Conservation (phyloP, 2,797 vertebrate genomes). For the Lutjanus campechanus region DNA sequence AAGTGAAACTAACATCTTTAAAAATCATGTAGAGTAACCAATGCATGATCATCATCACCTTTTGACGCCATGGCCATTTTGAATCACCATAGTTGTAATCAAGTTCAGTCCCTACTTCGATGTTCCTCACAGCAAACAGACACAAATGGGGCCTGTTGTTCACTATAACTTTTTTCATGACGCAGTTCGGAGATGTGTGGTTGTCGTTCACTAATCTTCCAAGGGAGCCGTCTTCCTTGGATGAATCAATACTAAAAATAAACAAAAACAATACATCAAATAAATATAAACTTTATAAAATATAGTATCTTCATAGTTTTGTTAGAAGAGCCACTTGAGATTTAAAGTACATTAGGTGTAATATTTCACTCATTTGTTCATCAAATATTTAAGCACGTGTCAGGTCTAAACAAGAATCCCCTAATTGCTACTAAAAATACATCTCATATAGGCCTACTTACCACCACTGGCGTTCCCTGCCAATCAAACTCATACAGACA, state of each 20-base stretch:
- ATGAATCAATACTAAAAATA: slow-evolving; percentile 35
- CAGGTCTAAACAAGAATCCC: too few relatives aligned
- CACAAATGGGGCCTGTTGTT: slow-evolving; percentile 31
- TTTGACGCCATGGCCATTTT: slow-evolving; percentile 30
- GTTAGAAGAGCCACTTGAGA: too few relatives aligned
- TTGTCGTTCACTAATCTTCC: slow-evolving; percentile 45
- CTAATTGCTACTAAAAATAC: too few relatives aligned
- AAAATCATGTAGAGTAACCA: too few relatives aligned
- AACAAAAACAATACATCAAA: background rate
- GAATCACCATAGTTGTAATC: slow-evolving; percentile 30
- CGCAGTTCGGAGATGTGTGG: slow-evolving; percentile 43
- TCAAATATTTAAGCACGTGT: background rate
- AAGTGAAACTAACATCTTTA: too few relatives aligned
- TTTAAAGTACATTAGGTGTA: too few relatives aligned
- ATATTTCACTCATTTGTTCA: background rate
- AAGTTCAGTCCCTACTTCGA: slow-evolving; percentile 23
- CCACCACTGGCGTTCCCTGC: slow-evolving; percentile 38
- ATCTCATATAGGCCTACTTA: background rate
- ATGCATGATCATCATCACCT: slow-evolving; percentile 9
- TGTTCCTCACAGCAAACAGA: slow-evolving; percentile 25
- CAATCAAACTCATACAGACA: slow-evolving; percentile 39
- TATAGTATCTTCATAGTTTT: background rate
- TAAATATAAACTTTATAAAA: background rate
- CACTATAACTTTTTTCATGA: slow-evolving; percentile 39
- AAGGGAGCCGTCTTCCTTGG: slow-evolving; percentile 22